Evolutionary conservation across 2,797 vertebrate species (phyloP).

Genomic region (Syngnathus acus): DNA sequence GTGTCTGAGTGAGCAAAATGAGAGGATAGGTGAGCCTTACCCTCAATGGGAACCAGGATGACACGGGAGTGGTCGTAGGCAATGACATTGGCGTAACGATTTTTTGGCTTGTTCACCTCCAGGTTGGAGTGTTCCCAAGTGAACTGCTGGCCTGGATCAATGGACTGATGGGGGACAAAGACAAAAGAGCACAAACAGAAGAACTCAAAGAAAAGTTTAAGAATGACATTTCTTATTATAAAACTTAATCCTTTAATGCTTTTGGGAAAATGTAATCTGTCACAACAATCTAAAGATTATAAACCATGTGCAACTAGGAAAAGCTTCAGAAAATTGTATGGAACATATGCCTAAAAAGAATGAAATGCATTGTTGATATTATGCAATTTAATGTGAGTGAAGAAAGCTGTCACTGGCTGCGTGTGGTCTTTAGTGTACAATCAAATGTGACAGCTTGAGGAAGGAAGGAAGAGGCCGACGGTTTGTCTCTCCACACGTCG

Average conservation of each 20-base stretch:
- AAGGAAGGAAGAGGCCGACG: background rate
- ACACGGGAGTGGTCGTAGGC: constrained; percentile 96
- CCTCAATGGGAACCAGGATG: constrained; percentile 91
- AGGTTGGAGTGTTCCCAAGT: constrained; percentile 99
- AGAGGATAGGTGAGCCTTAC: constrained; percentile 58
- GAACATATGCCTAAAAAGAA: background rate
- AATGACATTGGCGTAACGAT: constrained; percentile 96
- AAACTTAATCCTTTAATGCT: background rate
- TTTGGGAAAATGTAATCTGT: background rate
- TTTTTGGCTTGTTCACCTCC: constrained; percentile 97
- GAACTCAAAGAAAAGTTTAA: constrained; percentile 22
- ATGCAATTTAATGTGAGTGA: background rate
- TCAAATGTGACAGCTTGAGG: constrained; percentile 1
- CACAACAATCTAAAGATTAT: background rate
- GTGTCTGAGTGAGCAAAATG: background rate
- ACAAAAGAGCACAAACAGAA: constrained; percentile 34
- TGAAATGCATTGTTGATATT: background rate
- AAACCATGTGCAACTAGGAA: background rate
- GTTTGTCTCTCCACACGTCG: background rate
- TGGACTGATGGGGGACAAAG: constrained; percentile 73
- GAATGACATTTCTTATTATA: background rate
- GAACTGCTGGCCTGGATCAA: constrained; percentile 98
- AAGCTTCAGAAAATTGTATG: background rate
- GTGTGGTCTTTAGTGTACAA: background rate
- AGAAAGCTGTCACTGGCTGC: background rate